Evolutionary conservation across 2,888 invertebrate species (phyloP).

Genomic region (Plagodis pulveraria): DNA sequence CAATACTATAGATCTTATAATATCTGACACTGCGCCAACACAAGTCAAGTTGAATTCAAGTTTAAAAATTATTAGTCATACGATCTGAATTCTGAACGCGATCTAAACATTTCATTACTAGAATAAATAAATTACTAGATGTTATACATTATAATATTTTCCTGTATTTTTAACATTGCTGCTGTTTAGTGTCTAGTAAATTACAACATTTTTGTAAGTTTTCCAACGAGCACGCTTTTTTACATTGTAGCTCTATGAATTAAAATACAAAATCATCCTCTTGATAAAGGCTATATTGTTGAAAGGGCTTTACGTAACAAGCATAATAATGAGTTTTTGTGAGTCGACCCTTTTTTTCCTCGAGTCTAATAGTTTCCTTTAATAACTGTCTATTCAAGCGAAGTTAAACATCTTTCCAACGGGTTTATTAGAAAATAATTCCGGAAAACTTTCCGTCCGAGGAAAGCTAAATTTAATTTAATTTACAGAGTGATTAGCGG

Average conservation of each 20-base stretch:
- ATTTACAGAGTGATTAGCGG: conserved; percentile 51
- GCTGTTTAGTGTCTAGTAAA: too few species aligned
- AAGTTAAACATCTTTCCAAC: conserved; percentile 10
- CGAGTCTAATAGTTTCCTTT: conserved; percentile 17
- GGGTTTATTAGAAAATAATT: conserved; percentile 14
- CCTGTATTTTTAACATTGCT: too few species aligned
- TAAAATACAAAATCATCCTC: background rate
- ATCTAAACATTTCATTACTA: too few species aligned
- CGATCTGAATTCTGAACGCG: too few species aligned
- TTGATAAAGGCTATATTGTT: background rate
- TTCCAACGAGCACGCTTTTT: too few species aligned
- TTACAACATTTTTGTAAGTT: too few species aligned
- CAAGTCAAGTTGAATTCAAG: too few species aligned
- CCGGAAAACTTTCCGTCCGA: conserved; percentile 23
- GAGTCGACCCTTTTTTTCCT: background rate
- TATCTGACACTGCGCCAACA: too few species aligned
- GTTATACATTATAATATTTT: too few species aligned
- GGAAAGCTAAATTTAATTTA: conserved; percentile 40
- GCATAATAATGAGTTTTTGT: conserved; percentile 5
- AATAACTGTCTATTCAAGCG: conserved; percentile 11
- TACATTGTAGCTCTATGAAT: background rate
- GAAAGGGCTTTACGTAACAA: background rate
- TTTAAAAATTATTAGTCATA: too few species aligned
- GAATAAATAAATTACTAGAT: too few species aligned
- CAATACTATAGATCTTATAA: too few species aligned